Conservation (phyloP, 2,888 invertebrate species). For the Antitype chi region DNA sequence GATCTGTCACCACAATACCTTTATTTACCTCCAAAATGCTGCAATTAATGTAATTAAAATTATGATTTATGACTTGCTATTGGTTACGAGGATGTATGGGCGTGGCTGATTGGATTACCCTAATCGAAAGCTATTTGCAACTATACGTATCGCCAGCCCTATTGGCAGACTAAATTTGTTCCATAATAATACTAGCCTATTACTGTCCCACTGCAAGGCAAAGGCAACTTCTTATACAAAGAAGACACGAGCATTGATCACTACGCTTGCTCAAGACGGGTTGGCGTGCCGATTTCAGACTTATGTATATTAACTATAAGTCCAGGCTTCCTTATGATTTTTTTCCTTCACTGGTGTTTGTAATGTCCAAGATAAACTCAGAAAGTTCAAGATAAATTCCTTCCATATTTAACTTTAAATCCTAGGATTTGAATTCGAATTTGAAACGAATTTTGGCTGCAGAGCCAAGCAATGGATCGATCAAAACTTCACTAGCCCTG, state of each 20-base stretch:
- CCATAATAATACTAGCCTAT: not conserved
- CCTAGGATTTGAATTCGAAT: not conserved
- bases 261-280: not conserved
- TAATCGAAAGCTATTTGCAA: not conserved
- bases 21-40: constrained; percentile 29
- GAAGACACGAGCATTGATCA: not conserved
- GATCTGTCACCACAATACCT: constrained; percentile 35
- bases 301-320: not conserved
- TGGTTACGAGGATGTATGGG: not conserved
- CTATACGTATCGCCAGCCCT: not conserved
- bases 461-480: not conserved
- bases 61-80: constrained; percentile 23
- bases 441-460: not conserved
- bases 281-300: not conserved
- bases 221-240: not conserved
- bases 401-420: not conserved
- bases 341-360: too few relatives aligned
- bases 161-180: not conserved
- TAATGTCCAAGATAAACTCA: not conserved
- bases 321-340: not conserved
- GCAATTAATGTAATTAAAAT: constrained; percentile 39
- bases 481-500: not conserved
- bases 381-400: not conserved
- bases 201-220: not conserved
- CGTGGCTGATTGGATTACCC: not conserved